Base-by-base conservation (phyloP, 23 tunicate species). In the Diplosoma virens region DNA sequence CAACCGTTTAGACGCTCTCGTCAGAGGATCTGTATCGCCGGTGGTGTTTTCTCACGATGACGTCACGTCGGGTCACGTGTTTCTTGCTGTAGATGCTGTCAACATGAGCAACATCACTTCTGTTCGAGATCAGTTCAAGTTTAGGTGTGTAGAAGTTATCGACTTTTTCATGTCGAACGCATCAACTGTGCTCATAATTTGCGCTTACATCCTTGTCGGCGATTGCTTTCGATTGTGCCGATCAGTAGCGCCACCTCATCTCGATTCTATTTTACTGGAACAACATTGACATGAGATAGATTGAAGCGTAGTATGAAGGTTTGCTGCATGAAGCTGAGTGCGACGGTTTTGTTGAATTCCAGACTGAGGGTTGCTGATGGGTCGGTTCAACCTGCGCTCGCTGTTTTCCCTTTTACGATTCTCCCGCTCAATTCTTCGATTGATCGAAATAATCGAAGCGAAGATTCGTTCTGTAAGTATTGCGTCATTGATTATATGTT, bases 361-460 rank as follows among this genome's bases (percentile, higher is more conserved):
- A 89, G 96, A 63, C 47, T 78, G 0, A 34, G 73, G 16, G 96
- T 89, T 2, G 53, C 47, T 5, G 84, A 82, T 52, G 56, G 58
- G 7, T 71, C 87, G 0, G 96, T 77, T 3, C 88, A 77, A 69
- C 96, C 96, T 47, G 96, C 86, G 4, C 47, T 68, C 33, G 80
- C 75, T 0, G 28, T 3, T 0, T 48, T 82, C 28, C 33, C 11
- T 2, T 82, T 77, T 45, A 52, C 16, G 28, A 47, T 72, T 21
- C 20, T 72, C 20, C 78, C 78, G 47, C 20, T 6, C 7, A 29
- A 56, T n/a, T n/a, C n/a, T n/a, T n/a, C n/a, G n/a, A n/a, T n/a
- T n/a, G n/a, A n/a, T n/a, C n/a, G n/a, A n/a, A n/a, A n/a, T n/a
- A n/a, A n/a, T n/a, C n/a, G n/a, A n/a, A n/a, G n/a, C n/a, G n/a